Conservation (phyloP, 2,113 vertebrate species). For the Rallus limicola region DNA sequence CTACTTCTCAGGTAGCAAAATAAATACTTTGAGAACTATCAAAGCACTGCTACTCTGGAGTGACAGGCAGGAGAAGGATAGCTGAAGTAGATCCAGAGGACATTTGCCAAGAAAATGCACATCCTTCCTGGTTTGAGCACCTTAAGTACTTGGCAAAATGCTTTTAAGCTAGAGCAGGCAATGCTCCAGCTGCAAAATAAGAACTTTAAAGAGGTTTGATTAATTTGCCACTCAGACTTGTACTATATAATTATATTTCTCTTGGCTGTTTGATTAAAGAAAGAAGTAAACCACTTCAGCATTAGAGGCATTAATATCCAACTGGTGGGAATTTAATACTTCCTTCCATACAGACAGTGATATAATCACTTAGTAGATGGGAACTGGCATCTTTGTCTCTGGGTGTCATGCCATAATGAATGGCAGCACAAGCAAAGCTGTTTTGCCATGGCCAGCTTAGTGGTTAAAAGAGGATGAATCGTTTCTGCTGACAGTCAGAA, state of each 20-base stretch:
- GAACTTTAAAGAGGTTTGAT: conserved; percentile 38
- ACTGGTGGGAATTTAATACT: neutral
- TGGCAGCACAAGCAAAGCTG: neutral
- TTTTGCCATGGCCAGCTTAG: neutral
- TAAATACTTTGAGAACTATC: neutral
- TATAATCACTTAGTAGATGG: neutral
- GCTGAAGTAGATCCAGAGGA: neutral
- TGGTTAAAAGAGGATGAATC: neutral
- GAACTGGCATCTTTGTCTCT: neutral
- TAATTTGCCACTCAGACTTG: conserved; percentile 24
- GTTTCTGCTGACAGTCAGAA: neutral
- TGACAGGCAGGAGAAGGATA: neutral
- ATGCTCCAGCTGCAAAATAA: conserved; percentile 15
- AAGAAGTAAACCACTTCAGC: conserved; percentile 19
- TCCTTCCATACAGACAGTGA: neutral
- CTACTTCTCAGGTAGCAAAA: neutral
- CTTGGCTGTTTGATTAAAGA: conserved; percentile 27
- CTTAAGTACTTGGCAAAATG: neutral
- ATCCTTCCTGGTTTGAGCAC: neutral
- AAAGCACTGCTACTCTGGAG: neutral
- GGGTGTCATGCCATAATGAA: neutral
- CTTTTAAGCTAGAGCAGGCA: neutral
- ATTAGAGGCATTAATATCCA: neutral
- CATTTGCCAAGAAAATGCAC: neutral
- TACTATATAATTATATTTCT: neutral